Conservation (phyloP, 2,888 invertebrate species). For the Zonitis immaculata region DNA sequence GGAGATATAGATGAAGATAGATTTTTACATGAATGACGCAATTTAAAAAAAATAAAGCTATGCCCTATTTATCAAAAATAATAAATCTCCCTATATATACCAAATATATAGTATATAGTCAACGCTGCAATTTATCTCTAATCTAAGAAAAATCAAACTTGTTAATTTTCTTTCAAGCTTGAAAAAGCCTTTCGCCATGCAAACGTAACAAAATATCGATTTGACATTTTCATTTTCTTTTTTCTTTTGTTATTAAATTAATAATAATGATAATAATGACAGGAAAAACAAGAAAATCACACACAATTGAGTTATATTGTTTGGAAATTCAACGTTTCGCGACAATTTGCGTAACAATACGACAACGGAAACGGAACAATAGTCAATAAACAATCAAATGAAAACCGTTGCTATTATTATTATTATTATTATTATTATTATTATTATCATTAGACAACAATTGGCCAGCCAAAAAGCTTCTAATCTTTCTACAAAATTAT, state of each 20-base stretch:
- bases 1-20: no score
- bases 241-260: conserved; percentile 1
- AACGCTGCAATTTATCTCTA: conserved; percentile 34
- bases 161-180: conserved; percentile 33
- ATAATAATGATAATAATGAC: conserved; percentile 4
- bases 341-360: conserved; percentile 3
- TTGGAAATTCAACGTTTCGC: background rate
- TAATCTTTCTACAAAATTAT: no score
- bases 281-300: conserved; percentile 9
- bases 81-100: conserved; percentile 37
- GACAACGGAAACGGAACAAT: background rate
- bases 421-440: no score
- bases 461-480: no score
- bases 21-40: no score
- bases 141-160: conserved; percentile 35
- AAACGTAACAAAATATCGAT: conserved; percentile 26
- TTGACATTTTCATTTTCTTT: conserved; percentile 10
- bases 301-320: background rate
- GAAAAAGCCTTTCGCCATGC: conserved; percentile 30
- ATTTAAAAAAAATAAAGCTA: background rate
- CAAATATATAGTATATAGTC: no score
- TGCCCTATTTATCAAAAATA: conserved; percentile 26
- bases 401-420: background rate
- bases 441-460: no score
- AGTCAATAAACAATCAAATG: background rate